These are phyloP conservation scores for Epirrhoe alternata DNA, from an alignment of 2,888 invertebrate species.

Conservation along the genomic window DNA sequence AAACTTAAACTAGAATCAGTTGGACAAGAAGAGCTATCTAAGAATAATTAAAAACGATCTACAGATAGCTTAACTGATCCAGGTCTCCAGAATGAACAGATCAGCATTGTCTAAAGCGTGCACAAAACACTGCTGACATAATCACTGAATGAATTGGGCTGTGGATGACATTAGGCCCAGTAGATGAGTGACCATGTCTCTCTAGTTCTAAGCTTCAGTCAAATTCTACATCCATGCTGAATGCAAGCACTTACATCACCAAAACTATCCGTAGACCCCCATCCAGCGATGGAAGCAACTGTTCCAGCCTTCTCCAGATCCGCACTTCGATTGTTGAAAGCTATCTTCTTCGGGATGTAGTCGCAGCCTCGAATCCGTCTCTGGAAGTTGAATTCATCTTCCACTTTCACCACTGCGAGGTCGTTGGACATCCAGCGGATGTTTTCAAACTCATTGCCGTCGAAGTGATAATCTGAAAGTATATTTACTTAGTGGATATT, in stretches of 20 bases:
- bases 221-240: not conserved
- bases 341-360: constrained; percentile 64
- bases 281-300: constrained; percentile 65
- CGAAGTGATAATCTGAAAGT: constrained; percentile 67
- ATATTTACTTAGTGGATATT: no score
- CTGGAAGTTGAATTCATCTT: constrained; percentile 70
- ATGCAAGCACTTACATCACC: constrained; percentile 54
- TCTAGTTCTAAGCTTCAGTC: not conserved
- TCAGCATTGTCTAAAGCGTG: no score
- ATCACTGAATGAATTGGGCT: no score
- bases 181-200: no score
- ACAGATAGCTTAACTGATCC: no score
- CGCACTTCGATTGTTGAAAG: constrained; percentile 60
- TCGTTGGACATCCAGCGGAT: constrained; percentile 76
- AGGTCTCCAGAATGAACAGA: no score
- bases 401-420: constrained; percentile 74
- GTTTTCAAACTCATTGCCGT: constrained; percentile 70
- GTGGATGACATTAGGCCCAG: no score
- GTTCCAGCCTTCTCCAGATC: constrained; percentile 59
- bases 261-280: constrained; percentile 64
- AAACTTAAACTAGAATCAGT: no score
- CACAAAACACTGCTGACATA: no score
- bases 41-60: no score
- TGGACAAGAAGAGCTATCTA: no score
- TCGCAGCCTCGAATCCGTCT: constrained; percentile 69